Base-by-base conservation (phyloP, 1,140 invertebrate genomes). In the Teleogryllus occipitalis region DNA sequence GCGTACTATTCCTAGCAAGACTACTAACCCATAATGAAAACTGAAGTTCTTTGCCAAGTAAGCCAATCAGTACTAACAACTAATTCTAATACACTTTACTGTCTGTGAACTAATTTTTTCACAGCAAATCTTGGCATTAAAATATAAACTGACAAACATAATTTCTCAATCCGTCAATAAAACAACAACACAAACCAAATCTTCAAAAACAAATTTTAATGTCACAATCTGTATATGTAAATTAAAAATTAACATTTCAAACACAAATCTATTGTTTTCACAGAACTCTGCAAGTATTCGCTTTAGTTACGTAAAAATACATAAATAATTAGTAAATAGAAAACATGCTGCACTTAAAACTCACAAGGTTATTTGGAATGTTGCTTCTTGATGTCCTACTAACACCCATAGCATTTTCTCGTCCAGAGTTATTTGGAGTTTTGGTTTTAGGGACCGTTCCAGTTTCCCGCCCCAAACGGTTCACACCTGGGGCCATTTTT, bases 301-400 rank as follows among this genome's bases (percentile, higher is more conserved):
- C 27, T 39, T 39, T 39, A 1, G 5, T 5, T 39, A 39, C 1
- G 27, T 39, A 39, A 39, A 39, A 39, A 39, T 1, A 39, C 27
- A 39, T 5, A 65, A 65, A 65, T 65, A 65, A 74, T 8, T 21
- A 74, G 8, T 75, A n/a, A 39, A 39, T 75, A 80, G 79, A 48
- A 76, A 48, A 46, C 14, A 39, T 39, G 27, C 27, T 39, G 27
- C 27, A 39, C 27, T 39, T 39, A 39, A 81, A 48, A 54, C 54
- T 75, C 80, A 82, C n/a, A 77, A 83, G 75, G 72, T 78, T 21
- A 82, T 81, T 77, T 47, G 78, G 46, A 75, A 82, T 18, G 81
- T 21, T 83, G 81, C 81, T 83, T 81, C 80, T 80, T 78, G n/a
- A 65, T 80, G 65, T 81, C 47, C 10, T 48, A 12, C 47, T 27